These are phyloP conservation scores for Engraulis encrasicolus DNA, from an alignment of 2,113 vertebrate species.

Conservation along the genomic window DNA sequence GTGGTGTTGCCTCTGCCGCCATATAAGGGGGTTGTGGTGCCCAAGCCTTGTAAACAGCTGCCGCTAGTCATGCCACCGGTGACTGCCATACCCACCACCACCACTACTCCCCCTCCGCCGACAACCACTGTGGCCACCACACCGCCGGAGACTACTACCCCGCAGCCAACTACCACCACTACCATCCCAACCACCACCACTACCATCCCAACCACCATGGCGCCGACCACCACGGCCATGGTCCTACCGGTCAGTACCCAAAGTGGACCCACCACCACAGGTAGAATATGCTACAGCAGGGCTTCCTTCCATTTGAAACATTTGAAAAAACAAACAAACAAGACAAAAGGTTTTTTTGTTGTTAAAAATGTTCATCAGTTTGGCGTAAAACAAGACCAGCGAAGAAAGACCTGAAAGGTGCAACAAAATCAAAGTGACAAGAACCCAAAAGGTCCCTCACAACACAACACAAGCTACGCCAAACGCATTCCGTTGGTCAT, in stretches of 20 bases:
- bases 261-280: conserved; percentile 72
- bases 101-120: conserved; percentile 54
- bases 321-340: too few species aligned
- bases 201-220: conserved; percentile 3
- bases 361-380: too few species aligned
- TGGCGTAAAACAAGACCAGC: too few species aligned
- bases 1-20: too few species aligned
- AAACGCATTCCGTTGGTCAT: too few species aligned
- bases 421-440: too few species aligned
- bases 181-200: conserved; percentile 45
- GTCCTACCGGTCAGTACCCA: conserved; percentile 73
- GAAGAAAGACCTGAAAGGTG: too few species aligned
- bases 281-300: conserved; percentile 63
- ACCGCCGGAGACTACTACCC: conserved; percentile 49
- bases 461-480: too few species aligned
- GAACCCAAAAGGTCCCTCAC: too few species aligned
- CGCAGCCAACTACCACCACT: conserved; percentile 55
- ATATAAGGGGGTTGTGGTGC: too few species aligned
- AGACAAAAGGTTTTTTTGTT: too few species aligned
- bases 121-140: conserved; percentile 29
- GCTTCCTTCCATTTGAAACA: not conserved
- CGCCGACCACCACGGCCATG: conserved; percentile 29
- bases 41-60: not conserved
- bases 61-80: conserved; percentile 27
- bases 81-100: not conserved